Evolutionary conservation across 2,113 vertebrate genomes (phyloP), one percentile per base, ranked within the genome.

Genomic region (Todiramphus saurophagus): DNA sequence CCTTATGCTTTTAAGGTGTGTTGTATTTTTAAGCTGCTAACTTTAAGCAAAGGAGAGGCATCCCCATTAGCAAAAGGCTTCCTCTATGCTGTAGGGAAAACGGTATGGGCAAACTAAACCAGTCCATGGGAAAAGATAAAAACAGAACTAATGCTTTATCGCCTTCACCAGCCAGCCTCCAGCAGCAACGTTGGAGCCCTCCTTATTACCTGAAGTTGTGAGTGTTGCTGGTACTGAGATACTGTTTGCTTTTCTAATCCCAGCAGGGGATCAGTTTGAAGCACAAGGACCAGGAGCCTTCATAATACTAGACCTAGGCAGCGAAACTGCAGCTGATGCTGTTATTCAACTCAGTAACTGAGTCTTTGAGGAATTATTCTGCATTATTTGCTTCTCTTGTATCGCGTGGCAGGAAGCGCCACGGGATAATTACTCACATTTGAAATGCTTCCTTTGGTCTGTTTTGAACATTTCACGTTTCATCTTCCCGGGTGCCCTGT

Each of bases 301-400:
- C 89, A 89, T 89, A 84, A 93, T 82, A 53, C 46, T 3, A 86
- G 69, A 64, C 87, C 39, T 16, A 63, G 83, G 83, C 90, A 93
- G 59, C 0, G 1, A 91, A 93, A 82, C 82, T 93, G 90, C 95
- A 96, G 96, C 94, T 96, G 95, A 94, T 96, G 92, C 84, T 91
- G 87, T 93, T 96, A 95, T 96, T 95, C 93, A 96, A 77, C 75
- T 90, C 17, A 6, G 94, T 77, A 86, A 87, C 72, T 4, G 79
- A 90, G 88, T 72, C 94, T 95, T 95, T 97, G 96, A 94, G 92
- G 81, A 94, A 93, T 94, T 93, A 93, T 93, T 93, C 92, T 94
- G 89, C 79, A 88, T 94, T 95, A 90, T 93, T 97, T 96, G 92
- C 94, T 93, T 87, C 90, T 83, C 90, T 95, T 92, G 94, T 96